These are phyloP conservation scores for Phyllotreta cruciferae DNA, from an alignment of 2,888 invertebrate genomes.

Conservation along the genomic window DNA sequence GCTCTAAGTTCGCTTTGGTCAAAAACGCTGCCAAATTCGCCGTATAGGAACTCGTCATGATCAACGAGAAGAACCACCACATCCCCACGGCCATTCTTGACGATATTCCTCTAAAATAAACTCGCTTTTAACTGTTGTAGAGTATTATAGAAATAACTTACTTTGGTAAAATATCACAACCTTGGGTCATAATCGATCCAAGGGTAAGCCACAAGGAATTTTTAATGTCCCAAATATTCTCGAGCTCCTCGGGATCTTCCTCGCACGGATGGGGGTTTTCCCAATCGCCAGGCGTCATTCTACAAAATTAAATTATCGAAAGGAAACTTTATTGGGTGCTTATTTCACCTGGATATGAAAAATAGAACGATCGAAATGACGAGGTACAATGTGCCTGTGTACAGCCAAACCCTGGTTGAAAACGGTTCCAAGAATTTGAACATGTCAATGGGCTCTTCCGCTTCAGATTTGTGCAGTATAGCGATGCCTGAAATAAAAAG, in stretches of 20 bases:
- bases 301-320: constrained; percentile 53
- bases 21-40: constrained; percentile 94
- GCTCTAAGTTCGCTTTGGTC: constrained; percentile 86
- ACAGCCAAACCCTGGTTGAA: constrained; percentile 86
- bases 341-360: constrained; percentile 68
- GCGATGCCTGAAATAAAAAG: constrained; percentile 69
- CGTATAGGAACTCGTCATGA: constrained; percentile 92
- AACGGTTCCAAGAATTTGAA: constrained; percentile 92
- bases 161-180: constrained; percentile 91
- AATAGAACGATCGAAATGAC: constrained; percentile 83
- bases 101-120: constrained; percentile 75
- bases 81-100: constrained; percentile 87
- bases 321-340: background rate
- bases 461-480: constrained; percentile 83
- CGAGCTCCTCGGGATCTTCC: constrained; percentile 83
- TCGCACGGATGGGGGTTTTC: constrained; percentile 93
- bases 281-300: constrained; percentile 91
- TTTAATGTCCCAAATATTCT: constrained; percentile 87
- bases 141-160: constrained; percentile 57
- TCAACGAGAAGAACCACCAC: constrained; percentile 92
- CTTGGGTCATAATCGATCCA: constrained; percentile 92
- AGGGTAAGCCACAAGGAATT: constrained; percentile 95
- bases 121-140: background rate
- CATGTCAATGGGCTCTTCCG: constrained; percentile 77
- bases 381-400: constrained; percentile 84